Conservation (phyloP, 1,140 invertebrate genomes). For the Druon quercuslanigerum region DNA sequence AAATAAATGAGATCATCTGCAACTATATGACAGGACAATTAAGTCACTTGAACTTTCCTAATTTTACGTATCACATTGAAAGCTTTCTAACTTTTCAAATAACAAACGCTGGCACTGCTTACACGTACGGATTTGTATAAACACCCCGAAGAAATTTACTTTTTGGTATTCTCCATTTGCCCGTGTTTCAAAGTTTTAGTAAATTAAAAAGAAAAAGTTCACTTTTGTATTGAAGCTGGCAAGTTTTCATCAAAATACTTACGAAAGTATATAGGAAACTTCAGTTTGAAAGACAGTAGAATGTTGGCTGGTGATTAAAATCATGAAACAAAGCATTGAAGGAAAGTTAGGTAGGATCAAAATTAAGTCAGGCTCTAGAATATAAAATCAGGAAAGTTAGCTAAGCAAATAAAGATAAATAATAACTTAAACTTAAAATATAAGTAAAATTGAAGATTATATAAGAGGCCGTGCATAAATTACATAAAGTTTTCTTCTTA, state of each 20-base stretch:
- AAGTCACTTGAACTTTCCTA: background rate
- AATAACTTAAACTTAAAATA: no score
- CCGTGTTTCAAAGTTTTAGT: background rate
- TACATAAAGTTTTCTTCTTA: no score
- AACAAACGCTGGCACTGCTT: background rate
- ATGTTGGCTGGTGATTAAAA: background rate
- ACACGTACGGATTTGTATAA: background rate
- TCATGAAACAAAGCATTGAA: no score
- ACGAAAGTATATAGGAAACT: background rate
- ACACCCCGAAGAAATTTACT: background rate
- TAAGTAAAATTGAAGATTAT: no score
- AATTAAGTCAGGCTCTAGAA: no score
- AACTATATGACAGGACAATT: background rate
- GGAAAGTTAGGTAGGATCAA: no score
- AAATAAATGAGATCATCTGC: background rate
- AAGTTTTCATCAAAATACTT: background rate
- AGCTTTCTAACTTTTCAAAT: conserved; percentile 2
- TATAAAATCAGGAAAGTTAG: no score
- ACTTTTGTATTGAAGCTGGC: background rate
- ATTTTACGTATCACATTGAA: background rate
- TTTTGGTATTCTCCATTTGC: background rate
- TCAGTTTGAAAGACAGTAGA: background rate
- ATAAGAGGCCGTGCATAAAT: no score
- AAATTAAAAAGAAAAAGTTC: background rate
- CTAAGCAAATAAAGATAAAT: no score